A percentile compares a stretch with the other conserved stretches of the same genome.
Evolutionary conservation across 2,888 invertebrate genomes (phyloP).

Genomic region (Polia nebulosa): DNA sequence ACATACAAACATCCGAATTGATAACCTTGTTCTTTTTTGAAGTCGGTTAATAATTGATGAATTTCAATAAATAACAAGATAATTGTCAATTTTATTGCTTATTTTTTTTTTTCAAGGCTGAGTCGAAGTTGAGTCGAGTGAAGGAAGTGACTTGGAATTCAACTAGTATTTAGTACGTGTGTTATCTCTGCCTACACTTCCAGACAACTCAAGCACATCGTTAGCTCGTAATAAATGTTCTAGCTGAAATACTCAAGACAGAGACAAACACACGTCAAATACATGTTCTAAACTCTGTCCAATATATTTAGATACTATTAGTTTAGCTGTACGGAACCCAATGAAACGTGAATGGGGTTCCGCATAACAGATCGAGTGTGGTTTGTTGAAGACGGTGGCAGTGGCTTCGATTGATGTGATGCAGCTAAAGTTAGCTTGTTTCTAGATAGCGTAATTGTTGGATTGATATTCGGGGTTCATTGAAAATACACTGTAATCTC

Average conservation of each 20-base stretch:
- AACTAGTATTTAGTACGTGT: too few species aligned
- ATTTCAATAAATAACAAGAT: too few species aligned
- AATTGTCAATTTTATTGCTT: too few species aligned
- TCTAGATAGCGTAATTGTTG: background rate
- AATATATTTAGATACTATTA: constrained; percentile 55
- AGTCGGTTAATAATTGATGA: too few species aligned
- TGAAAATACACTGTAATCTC: constrained; percentile 14
- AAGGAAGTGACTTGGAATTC: too few species aligned
- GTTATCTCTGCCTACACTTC: background rate
- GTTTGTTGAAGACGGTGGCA: constrained; percentile 35
- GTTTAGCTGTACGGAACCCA: constrained; percentile 38
- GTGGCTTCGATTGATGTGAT: constrained; percentile 29
- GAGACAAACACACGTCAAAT: constrained; percentile 30
- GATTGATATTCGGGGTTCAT: constrained; percentile 9
- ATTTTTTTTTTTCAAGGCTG: too few species aligned
- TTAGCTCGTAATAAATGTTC: background rate
- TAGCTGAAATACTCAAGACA: constrained; percentile 22
- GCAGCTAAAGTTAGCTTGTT: constrained; percentile 6
- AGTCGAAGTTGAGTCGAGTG: too few species aligned
- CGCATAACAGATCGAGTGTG: constrained; percentile 46
- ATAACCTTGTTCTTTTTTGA: too few species aligned
- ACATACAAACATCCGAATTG: too few species aligned
- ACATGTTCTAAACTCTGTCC: constrained; percentile 24
- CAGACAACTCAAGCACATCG: background rate
- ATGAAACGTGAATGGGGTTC: constrained; percentile 48